Evolutionary conservation across 2,113 vertebrate species (phyloP), one percentile per base, ranked within the genome.

Genomic region (Calyptomena viridis): DNA sequence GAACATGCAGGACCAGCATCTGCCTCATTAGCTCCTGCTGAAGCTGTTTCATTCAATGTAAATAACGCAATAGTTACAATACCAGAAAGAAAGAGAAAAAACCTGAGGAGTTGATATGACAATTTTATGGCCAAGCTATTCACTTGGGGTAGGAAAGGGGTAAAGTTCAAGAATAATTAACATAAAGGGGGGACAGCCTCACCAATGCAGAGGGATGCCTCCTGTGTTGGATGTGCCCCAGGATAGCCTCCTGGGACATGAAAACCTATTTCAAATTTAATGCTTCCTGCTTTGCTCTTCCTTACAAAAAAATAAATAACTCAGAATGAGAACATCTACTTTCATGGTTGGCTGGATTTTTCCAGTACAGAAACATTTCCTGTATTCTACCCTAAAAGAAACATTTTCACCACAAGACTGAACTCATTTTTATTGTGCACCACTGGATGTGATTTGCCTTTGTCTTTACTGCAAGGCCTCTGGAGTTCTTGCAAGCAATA

Each of bases 1-100:
- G 42, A 83, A n/a, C 5, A 2, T 0, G 1, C 40, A 72, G 37
- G 33, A 67, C 20, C n/a, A 49, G 27, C 0, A 0, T 28, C 82
- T 84, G 50, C 52, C 42, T 81, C 42, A 42, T 33, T 30, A 79
- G 15, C 47, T 75, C 60, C 67, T 50, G 33, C 56, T 63, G 78
- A 85, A 90, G 47, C 30, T 67, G 17, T 53, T 91, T 59, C 31
- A 21, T 42, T 67, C 66, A 49, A 47, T 68, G 33, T 46, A 91
- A 91, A 27, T 46, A 69, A 47, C 62, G 73, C 21, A 67, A 5
- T 10, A 8, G 31, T 58, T 71, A 28, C 14, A 55, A 63, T 2
- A 5, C 22, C 1, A 5, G 25, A 71, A 23, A 87, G 74, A 82
- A 87, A 71, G n/a, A 58, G 47, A 11, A 40, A 82, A 85, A 68